Evolutionary conservation across 2,113 vertebrate species (phyloP), one percentile per base, ranked within the genome.

Genomic region (Neomonachus schauinslandi): DNA sequence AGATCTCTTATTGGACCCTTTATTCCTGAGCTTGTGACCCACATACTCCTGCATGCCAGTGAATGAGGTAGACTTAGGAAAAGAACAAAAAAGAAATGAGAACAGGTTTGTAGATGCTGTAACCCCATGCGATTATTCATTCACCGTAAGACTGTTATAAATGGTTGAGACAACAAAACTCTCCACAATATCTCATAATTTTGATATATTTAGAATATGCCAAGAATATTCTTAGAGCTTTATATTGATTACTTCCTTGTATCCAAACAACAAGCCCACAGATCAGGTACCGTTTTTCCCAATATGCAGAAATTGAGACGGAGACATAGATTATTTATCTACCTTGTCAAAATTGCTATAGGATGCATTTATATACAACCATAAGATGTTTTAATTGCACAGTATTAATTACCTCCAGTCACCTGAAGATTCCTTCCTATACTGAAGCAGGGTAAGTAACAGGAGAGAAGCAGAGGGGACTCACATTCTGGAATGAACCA

Each of bases 11-110:
- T 53, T 92, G 49, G 21, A 74, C 0, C 53, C 8, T 16, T 57
- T 26, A 8, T 95, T 81, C 76, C 36, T 3, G 49, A 93, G 71
- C 31, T 72, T 0, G 13, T 84, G 69, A 36, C 72, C 0, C 36
- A 19, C 39, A 0, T 26, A 77, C 1, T 0, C 71, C 1, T 59
- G 9, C 0, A 85, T 1, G 4, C 65, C 80, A 85, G 76, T 26
- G 42, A 61, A 33, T 21, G 8, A 69, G 7, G 28, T 15, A 67
- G 79, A 36, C 11, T 42, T 18, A 39, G n/a, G 31, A 39, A 31
- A 57, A 86, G 3, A 28, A 28, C 39, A 2, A 77, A 13, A 82
- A 90, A 77, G 7, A 31, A 61, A 55, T n/a, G 19, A 33, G 11
- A 84, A 74, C 46, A 24, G 13, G 36, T n/a, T 36, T 46, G 19